Evolutionary conservation across 1,140 invertebrate species (phyloP).

Genomic region (Helicoverpa zea): DNA sequence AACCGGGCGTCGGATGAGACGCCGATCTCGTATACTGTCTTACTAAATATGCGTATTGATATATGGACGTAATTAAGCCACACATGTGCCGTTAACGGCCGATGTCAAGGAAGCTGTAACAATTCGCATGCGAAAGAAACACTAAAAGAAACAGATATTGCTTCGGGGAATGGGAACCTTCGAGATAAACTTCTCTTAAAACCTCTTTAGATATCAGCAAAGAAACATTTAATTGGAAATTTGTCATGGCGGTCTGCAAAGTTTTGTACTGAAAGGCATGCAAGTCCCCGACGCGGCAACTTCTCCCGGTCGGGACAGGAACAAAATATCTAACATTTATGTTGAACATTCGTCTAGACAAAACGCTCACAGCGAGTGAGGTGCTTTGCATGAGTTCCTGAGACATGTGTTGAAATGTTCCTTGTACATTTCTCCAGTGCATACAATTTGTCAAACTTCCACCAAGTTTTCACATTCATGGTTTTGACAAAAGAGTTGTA

Average conservation of each 20-base stretch:
- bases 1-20: conserved; percentile 68
- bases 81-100: conserved; percentile 41
- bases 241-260: conserved; percentile 65
- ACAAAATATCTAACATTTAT: conserved; percentile 66
- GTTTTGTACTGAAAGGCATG: conserved; percentile 64
- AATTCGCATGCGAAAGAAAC: conserved; percentile 27
- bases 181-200: conserved; percentile 38
- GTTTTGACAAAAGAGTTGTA: conserved; percentile 52
- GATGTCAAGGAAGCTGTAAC: conserved; percentile 46
- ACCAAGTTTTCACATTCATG: conserved; percentile 49
- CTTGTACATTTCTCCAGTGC: conserved; percentile 54
- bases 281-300: conserved; percentile 47
- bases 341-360: conserved; percentile 66
- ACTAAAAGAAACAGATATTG: conserved; percentile 39
- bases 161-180: conserved; percentile 31
- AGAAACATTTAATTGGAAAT: conserved; percentile 66
- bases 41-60: conserved; percentile 58
- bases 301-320: conserved; percentile 51
- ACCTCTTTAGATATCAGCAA: conserved; percentile 32
- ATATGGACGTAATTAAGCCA: conserved; percentile 58
- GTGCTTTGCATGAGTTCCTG: conserved; percentile 60
- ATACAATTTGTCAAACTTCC: conserved; percentile 65
- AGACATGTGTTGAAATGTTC: conserved; percentile 61
- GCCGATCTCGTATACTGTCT: conserved; percentile 52
- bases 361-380: conserved; percentile 56